These are phyloP conservation scores for Strix aluco DNA, from an alignment of 2,113 vertebrate genomes.

Conservation along the genomic window DNA sequence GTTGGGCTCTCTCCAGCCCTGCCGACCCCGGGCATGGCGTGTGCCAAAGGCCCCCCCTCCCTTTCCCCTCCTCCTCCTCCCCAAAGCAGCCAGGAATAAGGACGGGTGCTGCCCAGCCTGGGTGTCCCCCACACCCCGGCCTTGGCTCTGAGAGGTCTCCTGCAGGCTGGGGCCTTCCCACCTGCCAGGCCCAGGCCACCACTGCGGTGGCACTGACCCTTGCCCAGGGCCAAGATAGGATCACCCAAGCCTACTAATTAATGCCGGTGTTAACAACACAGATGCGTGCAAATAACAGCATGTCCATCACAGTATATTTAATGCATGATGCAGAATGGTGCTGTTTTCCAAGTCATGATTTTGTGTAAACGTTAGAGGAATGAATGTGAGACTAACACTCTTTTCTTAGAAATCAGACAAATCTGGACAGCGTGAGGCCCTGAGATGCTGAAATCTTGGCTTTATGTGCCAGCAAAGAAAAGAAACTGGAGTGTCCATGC, in stretches of 20 bases:
- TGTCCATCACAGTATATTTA: background rate
- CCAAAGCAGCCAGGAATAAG: background rate
- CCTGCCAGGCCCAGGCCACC: background rate
- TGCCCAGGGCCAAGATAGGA: background rate
- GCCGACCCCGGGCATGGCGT: background rate
- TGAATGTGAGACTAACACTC: background rate
- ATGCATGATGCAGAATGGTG: background rate
- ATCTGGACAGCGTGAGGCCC: background rate
- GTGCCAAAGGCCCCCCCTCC: conserved; percentile 45
- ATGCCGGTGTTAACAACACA: background rate
- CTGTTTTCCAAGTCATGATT: conserved; percentile 13
- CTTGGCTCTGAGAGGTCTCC: background rate
- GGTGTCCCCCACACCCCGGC: background rate
- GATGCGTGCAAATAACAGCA: background rate
- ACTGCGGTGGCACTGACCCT: background rate
- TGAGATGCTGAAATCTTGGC: background rate
- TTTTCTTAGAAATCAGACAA: background rate
- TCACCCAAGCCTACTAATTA: background rate
- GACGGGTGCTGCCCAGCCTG: background rate
- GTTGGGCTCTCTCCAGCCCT: background rate
- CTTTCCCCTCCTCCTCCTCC: background rate
- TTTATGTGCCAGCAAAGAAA: background rate
- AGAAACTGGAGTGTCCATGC: background rate
- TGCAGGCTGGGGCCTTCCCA: background rate
- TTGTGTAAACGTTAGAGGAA: background rate